These are phyloP conservation scores for Drosophila mayri DNA, from an alignment of 1,140 invertebrate genomes.

Conservation along the genomic window DNA sequence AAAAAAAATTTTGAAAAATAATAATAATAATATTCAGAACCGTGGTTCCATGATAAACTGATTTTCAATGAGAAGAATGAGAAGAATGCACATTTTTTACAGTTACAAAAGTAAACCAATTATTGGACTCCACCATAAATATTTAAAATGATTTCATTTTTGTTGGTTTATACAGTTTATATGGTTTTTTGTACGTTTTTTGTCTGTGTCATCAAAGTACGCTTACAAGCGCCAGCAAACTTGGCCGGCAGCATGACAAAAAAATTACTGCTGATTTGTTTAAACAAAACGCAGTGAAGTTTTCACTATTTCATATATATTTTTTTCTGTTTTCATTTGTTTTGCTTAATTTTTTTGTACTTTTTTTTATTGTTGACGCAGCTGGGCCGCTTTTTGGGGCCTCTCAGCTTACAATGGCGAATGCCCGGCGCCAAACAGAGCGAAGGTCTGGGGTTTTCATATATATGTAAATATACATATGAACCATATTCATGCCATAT, in stretches of 20 bases:
- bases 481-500: background rate
- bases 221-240: conserved; percentile 74
- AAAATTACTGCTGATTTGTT: conserved; percentile 70
- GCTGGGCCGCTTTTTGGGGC: conserved; percentile 54
- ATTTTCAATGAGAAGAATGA: conserved; percentile 9
- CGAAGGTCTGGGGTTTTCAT: conserved; percentile 48
- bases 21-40: conserved; percentile 25
- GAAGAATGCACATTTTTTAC: conserved; percentile 3
- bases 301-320: conserved; percentile 8
- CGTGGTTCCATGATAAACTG: conserved; percentile 13
- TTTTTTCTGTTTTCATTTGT: conserved; percentile 20
- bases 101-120: background rate
- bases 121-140: conserved; percentile 44
- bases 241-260: conserved; percentile 62
- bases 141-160: conserved; percentile 33
- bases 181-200: background rate
- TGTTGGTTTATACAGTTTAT: conserved; percentile 5
- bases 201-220: conserved; percentile 37
- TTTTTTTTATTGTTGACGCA: conserved; percentile 62
- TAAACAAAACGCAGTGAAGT: conserved; percentile 52
- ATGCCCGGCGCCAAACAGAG: conserved; percentile 52
- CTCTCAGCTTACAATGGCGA: conserved; percentile 65
- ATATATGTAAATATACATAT: background rate
- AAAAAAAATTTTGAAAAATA: conserved; percentile 10
- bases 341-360: conserved; percentile 10